Evolutionary conservation across 2,797 vertebrate genomes (phyloP).

Genomic region (Smutsia temminckii): DNA sequence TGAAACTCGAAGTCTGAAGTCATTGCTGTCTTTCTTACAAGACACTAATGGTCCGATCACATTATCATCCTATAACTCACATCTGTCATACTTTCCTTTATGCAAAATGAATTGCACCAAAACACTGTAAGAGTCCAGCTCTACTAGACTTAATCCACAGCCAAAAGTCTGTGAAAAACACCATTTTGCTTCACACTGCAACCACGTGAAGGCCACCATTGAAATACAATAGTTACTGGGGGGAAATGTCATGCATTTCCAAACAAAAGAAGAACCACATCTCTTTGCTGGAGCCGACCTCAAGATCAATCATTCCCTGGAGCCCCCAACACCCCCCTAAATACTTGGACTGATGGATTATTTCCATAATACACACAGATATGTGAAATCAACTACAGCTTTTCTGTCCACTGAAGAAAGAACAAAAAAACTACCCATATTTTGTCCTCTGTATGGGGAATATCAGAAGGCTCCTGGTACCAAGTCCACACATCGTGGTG

Average conservation of each 20-base stretch:
- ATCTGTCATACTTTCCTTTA: slow-evolving; percentile 78
- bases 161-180: slow-evolving; percentile 82
- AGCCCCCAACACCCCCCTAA: slow-evolving; percentile 30
- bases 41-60: slow-evolving; percentile 55
- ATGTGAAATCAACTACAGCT: slow-evolving; percentile 31
- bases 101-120: slow-evolving; percentile 80
- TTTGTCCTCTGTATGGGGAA: neutral
- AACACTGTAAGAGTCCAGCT: slow-evolving; percentile 80
- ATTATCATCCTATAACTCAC: slow-evolving; percentile 75
- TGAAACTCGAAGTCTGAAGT: slow-evolving; percentile 71
- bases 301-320: slow-evolving; percentile 62
- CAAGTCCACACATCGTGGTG: neutral
- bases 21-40: slow-evolving; percentile 53
- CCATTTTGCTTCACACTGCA: slow-evolving; percentile 75
- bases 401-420: slow-evolving; percentile 47
- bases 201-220: slow-evolving; percentile 75
- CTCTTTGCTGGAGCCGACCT: slow-evolving; percentile 57
- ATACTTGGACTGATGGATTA: slow-evolving; percentile 58
- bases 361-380: slow-evolving; percentile 58
- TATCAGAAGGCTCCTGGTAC: neutral
- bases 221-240: slow-evolving; percentile 75
- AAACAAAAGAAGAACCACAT: slow-evolving; percentile 61
- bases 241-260: slow-evolving; percentile 67
- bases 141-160: slow-evolving; percentile 77
- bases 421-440: slow-evolving; percentile 57